A percentile compares a stretch with the other conserved stretches of the same genome.
Conservation (phyloP, 2,797 vertebrate species). For the Astyanax mexicanus region DNA sequence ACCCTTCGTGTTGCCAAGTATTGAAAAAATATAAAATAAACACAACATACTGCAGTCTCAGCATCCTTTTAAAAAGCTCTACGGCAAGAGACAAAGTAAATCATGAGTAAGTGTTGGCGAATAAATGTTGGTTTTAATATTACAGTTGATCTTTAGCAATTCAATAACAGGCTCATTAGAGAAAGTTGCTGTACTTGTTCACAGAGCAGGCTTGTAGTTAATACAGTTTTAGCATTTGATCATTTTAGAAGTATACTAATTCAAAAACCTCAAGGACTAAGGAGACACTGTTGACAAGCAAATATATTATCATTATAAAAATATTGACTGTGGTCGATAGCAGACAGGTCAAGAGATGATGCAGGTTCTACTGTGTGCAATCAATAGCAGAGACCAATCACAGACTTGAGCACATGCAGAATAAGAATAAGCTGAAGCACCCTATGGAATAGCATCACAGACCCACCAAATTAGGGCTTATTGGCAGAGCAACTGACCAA, state of each 20-base stretch:
- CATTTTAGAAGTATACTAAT: background rate
- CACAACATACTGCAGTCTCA: no score
- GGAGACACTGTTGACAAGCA: background rate
- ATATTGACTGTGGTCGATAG: background rate
- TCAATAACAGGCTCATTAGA: background rate
- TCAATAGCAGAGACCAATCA: background rate
- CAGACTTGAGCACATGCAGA: background rate
- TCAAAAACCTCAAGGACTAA: background rate
- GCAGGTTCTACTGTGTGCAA: background rate
- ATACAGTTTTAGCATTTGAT: background rate
- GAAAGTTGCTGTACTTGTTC: background rate
- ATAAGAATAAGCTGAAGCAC: background rate
- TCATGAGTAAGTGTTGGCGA: no score
- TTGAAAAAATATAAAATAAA: no score
- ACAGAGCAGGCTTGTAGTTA: background rate
- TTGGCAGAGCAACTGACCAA: no score
- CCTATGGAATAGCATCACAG: background rate
- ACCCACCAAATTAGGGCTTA: background rate
- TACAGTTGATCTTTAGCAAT: no score
- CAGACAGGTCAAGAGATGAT: background rate
- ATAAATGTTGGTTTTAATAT: no score
- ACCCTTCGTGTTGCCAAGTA: no score
- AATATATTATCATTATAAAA: background rate
- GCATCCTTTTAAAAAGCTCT: no score
- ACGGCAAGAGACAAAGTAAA: no score